Conservation (phyloP, 2,113 vertebrate genomes). For the Collichthys lucidus region DNA sequence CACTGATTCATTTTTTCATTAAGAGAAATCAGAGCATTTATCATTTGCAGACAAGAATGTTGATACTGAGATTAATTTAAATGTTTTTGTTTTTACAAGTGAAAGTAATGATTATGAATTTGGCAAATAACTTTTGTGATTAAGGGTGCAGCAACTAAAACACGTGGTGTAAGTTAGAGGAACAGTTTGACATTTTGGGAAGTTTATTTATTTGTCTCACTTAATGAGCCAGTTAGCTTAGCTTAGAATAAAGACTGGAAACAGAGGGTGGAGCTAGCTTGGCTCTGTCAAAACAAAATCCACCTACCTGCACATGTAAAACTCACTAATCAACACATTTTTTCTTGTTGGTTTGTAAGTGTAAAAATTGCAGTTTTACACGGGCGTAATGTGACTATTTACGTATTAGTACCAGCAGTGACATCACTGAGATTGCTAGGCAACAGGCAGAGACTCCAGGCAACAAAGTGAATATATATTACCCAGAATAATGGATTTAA, state of each 20-base stretch:
- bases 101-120: not conserved
- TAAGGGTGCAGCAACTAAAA: not conserved
- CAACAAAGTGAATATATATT: no score
- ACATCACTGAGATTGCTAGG: no score
- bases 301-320: not conserved
- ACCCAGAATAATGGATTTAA: no score
- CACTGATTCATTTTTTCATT: not conserved
- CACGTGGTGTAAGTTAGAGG: not conserved
- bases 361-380: no score
- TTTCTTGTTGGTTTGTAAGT: no score
- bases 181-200: not conserved
- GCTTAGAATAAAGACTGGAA: not conserved
- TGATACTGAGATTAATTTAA: not conserved
- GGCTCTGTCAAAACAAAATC: not conserved
- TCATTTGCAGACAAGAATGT: not conserved
- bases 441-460: no score
- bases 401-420: no score
- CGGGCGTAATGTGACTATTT: no score
- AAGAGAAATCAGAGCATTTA: slow-evolving; percentile 15
- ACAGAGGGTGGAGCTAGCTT: not conserved
- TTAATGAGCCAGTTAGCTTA: not conserved
- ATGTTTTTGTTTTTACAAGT: no score
- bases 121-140: not conserved
- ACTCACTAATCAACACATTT: no score
- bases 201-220: not conserved